A percentile compares a stretch with the other conserved stretches of the same genome.
Evolutionary conservation across 1,140 invertebrate genomes (phyloP).

Genomic region (Gryon sp.): DNA sequence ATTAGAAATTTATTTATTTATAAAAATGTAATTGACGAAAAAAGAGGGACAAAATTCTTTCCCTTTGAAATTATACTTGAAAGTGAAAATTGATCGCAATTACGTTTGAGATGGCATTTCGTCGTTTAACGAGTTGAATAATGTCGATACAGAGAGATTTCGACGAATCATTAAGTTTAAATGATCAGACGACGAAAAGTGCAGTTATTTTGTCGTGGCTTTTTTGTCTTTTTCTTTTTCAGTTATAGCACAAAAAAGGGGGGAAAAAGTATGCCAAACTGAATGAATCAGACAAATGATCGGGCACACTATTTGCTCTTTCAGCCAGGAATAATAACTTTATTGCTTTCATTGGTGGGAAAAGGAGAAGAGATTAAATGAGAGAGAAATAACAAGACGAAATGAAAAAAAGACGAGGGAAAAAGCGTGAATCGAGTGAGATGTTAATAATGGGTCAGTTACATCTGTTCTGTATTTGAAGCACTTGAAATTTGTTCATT

Average conservation of each 20-base stretch:
- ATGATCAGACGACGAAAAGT: slow-evolving; percentile 20
- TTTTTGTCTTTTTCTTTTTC: slow-evolving; percentile 36
- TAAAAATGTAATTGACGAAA: too few species aligned
- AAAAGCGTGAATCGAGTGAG: background rate
- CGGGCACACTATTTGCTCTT: slow-evolving; percentile 23
- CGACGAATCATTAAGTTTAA: slow-evolving; percentile 36
- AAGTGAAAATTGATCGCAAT: too few species aligned
- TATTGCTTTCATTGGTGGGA: slow-evolving; percentile 44
- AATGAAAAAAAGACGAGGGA: background rate
- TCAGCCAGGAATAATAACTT: slow-evolving; percentile 49
- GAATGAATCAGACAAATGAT: slow-evolving; percentile 29
- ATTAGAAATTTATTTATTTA: too few species aligned
- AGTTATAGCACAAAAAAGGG: too few species aligned
- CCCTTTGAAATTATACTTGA: too few species aligned
- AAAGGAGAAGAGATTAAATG: slow-evolving; percentile 4
- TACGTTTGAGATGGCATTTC: too few species aligned
- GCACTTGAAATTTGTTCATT: slow-evolving; percentile 62
- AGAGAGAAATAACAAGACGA: too few species aligned
- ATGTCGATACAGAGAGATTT: slow-evolving; percentile 21
- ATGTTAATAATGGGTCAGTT: slow-evolving; percentile 42
- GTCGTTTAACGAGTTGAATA: background rate
- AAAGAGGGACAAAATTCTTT: too few species aligned
- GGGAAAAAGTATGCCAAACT: slow-evolving; percentile 16
- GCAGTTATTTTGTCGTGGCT: slow-evolving; percentile 16
- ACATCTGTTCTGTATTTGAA: slow-evolving; percentile 60